A percentile compares a stretch with the other conserved stretches of the same genome.
Conservation (phyloP, 2,888 invertebrate genomes). For the Tyria jacobaeae region DNA sequence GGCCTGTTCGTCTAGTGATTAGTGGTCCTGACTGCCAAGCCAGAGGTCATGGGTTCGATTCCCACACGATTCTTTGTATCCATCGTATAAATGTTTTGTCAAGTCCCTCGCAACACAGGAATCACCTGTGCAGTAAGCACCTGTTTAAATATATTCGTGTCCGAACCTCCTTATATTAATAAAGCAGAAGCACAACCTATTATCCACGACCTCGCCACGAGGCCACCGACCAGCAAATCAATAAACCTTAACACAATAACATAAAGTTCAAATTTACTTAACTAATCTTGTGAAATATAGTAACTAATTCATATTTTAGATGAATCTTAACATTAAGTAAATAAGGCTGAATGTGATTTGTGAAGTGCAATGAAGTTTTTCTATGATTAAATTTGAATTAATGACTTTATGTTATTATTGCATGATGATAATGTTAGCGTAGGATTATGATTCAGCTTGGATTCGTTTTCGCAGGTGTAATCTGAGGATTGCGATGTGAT, state of each 20-base stretch:
- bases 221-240: conserved; percentile 21
- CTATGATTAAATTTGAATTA: neutral
- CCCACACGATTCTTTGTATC: no score
- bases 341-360: conserved; percentile 9
- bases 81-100: no score
- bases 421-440: conserved; percentile 14
- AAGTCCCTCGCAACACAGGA: no score
- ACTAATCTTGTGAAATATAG: neutral
- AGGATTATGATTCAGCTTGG: neutral
- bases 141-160: conserved; percentile 1
- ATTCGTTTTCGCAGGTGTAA: no score
- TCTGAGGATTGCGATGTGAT: no score
- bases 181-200: conserved; percentile 42
- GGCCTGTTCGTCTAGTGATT: no score
- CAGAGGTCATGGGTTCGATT: no score
- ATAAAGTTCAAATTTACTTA: conserved; percentile 22
- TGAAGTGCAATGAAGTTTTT: conserved; percentile 7
- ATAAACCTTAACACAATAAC: conserved; percentile 21
- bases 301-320: neutral
- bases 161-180: conserved; percentile 41
- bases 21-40: no score
- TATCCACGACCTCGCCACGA: conserved; percentile 40
- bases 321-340: neutral
- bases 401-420: conserved; percentile 9
- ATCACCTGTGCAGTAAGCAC: neutral